These are phyloP conservation scores for Trissolcus japonicus DNA, from an alignment of 2,888 invertebrate genomes.

Conservation along the genomic window DNA sequence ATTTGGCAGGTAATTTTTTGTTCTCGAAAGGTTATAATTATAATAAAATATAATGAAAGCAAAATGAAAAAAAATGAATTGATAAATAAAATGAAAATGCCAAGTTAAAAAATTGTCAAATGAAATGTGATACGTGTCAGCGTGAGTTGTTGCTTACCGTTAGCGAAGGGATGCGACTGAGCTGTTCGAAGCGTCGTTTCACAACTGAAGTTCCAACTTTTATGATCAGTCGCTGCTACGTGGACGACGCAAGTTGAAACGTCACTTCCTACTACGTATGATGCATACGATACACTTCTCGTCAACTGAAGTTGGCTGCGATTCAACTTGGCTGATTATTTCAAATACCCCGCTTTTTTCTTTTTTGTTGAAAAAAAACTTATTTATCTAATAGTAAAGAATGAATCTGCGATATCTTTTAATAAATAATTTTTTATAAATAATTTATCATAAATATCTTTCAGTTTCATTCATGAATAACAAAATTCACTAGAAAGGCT, in stretches of 20 bases:
- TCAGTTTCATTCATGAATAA: too few relatives aligned
- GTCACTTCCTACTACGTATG: constrained; percentile 36
- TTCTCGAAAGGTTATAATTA: too few relatives aligned
- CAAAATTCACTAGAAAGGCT: too few relatives aligned
- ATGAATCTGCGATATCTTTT: too few relatives aligned
- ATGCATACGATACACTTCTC: constrained; percentile 18
- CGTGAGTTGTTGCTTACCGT: constrained; percentile 18
- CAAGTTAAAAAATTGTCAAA: not conserved
- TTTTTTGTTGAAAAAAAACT: too few relatives aligned
- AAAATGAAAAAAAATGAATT: not conserved
- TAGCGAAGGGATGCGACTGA: constrained; percentile 8
- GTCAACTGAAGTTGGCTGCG: constrained; percentile 20
- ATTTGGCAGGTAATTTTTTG: too few relatives aligned
- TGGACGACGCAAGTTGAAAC: constrained; percentile 35
- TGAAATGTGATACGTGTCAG: constrained; percentile 5
- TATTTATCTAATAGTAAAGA: too few relatives aligned
- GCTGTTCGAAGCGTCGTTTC: constrained; percentile 24
- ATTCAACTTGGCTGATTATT: not conserved
- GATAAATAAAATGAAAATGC: not conserved
- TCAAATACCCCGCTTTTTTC: too few relatives aligned
- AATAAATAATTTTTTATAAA: too few relatives aligned
- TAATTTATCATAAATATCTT: too few relatives aligned
- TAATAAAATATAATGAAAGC: not conserved
- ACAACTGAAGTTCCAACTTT: constrained; percentile 33
- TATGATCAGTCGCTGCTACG: constrained; percentile 27